Conservation (phyloP, 2,113 vertebrate species). For the Geococcyx californianus region DNA sequence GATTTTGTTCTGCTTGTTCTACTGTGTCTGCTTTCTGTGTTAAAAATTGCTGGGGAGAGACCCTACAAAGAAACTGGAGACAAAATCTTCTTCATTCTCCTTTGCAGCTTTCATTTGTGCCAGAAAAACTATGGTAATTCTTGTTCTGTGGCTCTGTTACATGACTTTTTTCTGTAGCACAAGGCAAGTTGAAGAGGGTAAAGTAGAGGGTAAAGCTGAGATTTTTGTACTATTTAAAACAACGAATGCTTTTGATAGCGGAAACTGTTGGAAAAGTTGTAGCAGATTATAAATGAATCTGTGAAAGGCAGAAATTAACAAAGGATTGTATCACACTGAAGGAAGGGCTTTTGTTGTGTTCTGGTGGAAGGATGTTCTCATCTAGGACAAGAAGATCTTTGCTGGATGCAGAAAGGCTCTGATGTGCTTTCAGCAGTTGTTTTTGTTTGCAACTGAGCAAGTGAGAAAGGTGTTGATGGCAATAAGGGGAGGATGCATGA, state of each 20-base stretch:
- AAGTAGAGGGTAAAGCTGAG: not conserved
- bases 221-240: not conserved
- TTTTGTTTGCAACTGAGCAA: not conserved
- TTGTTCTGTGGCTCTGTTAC: not conserved
- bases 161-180: not conserved
- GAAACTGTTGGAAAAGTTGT: not conserved
- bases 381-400: not conserved
- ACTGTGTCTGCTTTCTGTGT: not conserved
- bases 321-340: not conserved
- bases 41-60: not conserved
- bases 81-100: not conserved
- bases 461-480: not conserved
- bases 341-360: not conserved
- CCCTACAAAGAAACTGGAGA: not conserved
- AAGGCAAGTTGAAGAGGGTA: not conserved
- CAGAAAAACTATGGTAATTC: not conserved
- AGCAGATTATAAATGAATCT: not conserved
- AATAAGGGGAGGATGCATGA: not conserved
- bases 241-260: not conserved
- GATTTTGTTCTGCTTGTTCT: not conserved
- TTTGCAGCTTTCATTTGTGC: not conserved
- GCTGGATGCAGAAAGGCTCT: not conserved
- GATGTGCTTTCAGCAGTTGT: not conserved
- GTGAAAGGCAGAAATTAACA: not conserved
- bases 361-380: not conserved